Conservation (phyloP, 2,888 invertebrate species). For the Campoplex capitator region DNA sequence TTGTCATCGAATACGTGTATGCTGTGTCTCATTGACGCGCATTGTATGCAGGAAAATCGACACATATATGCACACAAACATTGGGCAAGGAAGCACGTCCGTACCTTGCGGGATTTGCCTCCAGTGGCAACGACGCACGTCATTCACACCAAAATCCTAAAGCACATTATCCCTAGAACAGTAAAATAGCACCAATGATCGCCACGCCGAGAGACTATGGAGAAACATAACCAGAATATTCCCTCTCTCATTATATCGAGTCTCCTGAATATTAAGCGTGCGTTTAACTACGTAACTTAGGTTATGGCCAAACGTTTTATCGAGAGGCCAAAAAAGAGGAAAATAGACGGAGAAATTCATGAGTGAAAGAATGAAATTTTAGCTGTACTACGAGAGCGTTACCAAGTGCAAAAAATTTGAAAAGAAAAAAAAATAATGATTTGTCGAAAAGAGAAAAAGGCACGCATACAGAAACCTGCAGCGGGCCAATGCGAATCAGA, state of each 20-base stretch:
- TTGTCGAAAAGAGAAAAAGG: too few relatives aligned
- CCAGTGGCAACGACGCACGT: conserved; percentile 37
- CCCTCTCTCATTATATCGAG: background rate
- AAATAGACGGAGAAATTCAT: background rate
- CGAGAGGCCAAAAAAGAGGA: background rate
- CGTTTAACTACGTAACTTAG: background rate
- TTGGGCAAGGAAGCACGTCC: conserved; percentile 35
- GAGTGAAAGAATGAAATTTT: background rate
- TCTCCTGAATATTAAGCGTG: background rate
- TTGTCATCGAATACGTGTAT: conserved; percentile 30
- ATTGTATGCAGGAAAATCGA: conserved; percentile 20
- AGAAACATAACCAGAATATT: conserved; percentile 30
- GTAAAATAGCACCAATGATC: background rate
- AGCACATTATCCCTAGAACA: background rate
- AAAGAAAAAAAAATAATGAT: too few relatives aligned
- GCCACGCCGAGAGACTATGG: conserved; percentile 11
- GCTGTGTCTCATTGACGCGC: conserved; percentile 31
- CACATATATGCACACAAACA: conserved; percentile 13
- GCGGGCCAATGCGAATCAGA: too few relatives aligned
- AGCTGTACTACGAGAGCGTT: too few relatives aligned
- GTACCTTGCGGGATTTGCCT: conserved; percentile 5
- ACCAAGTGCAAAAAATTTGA: too few relatives aligned
- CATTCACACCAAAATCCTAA: conserved; percentile 50
- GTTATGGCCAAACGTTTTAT: background rate
- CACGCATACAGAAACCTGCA: too few relatives aligned